These are phyloP conservation scores for Contarinia nasturtii DNA, from an alignment of 1,140 invertebrate genomes.

Conservation along the genomic window DNA sequence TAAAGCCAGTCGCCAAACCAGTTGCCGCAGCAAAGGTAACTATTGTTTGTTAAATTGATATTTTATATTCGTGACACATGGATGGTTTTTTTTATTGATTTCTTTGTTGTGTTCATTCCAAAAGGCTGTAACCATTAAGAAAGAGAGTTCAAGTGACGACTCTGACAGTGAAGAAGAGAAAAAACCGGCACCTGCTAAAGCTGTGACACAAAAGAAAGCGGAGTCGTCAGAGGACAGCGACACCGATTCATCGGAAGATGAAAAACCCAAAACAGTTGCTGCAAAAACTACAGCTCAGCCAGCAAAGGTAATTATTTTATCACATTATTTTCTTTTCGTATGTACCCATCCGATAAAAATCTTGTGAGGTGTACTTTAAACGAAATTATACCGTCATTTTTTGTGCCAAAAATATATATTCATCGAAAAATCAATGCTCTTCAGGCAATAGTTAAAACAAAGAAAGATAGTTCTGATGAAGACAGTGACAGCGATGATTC, in stretches of 20 bases:
- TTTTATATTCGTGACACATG: no score
- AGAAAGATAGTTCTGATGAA: slow-evolving; percentile 3
- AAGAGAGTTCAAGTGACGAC: neutral
- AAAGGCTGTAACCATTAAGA: no score
- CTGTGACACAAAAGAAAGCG: slow-evolving; percentile 1
- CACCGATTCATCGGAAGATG: slow-evolving; percentile 4
- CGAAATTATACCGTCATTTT: no score
- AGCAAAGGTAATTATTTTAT: slow-evolving; percentile 2
- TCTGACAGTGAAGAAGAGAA: slow-evolving; percentile 1
- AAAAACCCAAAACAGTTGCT: slow-evolving; percentile 7
- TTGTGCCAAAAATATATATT: no score
- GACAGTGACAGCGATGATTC: slow-evolving; percentile 14
- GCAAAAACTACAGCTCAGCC: neutral
- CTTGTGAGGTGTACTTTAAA: no score
- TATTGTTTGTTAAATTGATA: no score
- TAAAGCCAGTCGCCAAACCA: neutral
- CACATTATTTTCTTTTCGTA: neutral
- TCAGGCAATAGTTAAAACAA: slow-evolving; percentile 4
- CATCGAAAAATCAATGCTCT: neutral
- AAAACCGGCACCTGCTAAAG: neutral
- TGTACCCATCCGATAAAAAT: no score
- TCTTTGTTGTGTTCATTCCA: no score
- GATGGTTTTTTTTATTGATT: no score
- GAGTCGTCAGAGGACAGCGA: slow-evolving; percentile 5
- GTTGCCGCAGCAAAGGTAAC: neutral